Evolutionary conservation across 1,140 invertebrate species (phyloP).

Genomic region (Mya arenaria): DNA sequence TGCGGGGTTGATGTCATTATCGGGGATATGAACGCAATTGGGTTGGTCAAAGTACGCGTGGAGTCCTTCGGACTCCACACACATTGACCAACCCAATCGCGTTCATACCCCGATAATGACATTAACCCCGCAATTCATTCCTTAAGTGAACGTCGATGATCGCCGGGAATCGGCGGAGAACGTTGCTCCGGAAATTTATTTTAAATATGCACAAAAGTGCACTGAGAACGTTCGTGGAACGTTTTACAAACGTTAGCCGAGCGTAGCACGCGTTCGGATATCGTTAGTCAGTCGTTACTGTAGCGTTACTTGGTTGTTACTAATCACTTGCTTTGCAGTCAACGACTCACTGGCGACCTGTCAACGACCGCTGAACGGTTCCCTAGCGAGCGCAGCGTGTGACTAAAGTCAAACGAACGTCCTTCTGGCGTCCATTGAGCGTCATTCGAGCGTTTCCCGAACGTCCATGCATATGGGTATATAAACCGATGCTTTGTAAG

Average conservation of each 20-base stretch:
- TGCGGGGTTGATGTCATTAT: too few relatives aligned
- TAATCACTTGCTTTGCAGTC: constrained; percentile 36
- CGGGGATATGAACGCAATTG: too few relatives aligned
- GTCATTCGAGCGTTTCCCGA: constrained; percentile 30
- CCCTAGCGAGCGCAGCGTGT: constrained; percentile 18
- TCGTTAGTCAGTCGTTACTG: constrained; percentile 32
- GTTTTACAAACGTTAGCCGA: constrained; percentile 19
- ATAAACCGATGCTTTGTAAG: neutral
- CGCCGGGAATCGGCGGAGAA: constrained; percentile 14
- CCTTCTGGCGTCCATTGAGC: constrained; percentile 29
- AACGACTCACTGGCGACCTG: constrained; percentile 45
- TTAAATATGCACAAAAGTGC: constrained; percentile 35
- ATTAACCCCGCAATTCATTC: too few relatives aligned
- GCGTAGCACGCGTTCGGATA: constrained; percentile 16
- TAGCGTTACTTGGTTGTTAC: constrained; percentile 35
- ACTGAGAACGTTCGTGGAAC: constrained; percentile 43
- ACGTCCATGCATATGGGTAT: constrained; percentile 38
- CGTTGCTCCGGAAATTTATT: constrained; percentile 21
- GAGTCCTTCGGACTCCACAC: too few relatives aligned
- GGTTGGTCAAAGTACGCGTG: too few relatives aligned
- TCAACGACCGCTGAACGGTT: constrained; percentile 31
- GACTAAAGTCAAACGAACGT: constrained; percentile 35
- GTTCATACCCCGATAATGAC: too few relatives aligned
- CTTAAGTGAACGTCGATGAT: constrained; percentile 1
- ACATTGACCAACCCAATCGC: too few relatives aligned